Percentiles rank a stretch among this genome's conserved stretches.
Conservation (phyloP, 2,888 invertebrate species). For the Prosopocoilus inquinatus region DNA sequence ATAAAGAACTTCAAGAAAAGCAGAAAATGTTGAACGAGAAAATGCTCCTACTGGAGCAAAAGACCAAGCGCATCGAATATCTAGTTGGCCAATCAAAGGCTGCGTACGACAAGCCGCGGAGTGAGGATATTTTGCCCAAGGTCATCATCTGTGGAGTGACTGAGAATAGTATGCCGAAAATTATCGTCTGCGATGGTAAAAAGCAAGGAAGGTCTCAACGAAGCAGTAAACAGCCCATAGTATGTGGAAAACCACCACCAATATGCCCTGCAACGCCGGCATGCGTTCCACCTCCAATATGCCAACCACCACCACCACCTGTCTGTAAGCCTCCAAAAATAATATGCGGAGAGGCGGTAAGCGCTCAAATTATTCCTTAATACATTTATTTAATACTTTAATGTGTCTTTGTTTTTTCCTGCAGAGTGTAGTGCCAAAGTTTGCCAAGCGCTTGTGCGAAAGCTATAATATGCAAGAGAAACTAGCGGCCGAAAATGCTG, state of each 20-base stretch:
- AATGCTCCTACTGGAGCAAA: conserved; percentile 61
- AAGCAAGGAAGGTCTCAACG: conserved; percentile 26
- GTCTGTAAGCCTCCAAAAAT: neutral
- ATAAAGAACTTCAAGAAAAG: conserved; percentile 53
- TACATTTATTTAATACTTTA: too few species aligned
- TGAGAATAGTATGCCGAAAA: conserved; percentile 55
- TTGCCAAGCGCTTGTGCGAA: conserved; percentile 60
- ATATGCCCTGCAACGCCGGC: too few species aligned
- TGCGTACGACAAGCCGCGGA: conserved; percentile 22
- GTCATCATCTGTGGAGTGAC: conserved; percentile 56
- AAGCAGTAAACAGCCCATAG: neutral
- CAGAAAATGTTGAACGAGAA: conserved; percentile 60
- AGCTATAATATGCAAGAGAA: conserved; percentile 68
- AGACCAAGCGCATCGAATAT: conserved; percentile 59
- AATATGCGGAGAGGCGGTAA: too few species aligned
- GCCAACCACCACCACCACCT: neutral
- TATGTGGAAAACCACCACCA: too few species aligned
- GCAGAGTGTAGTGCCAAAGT: conserved; percentile 38
- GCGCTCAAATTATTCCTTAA: too few species aligned
- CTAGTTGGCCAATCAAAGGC: conserved; percentile 51
- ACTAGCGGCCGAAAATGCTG: conserved; percentile 65
- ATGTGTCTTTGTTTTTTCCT: conserved; percentile 18
- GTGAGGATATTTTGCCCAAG: conserved; percentile 51
- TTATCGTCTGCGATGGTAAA: conserved; percentile 54
- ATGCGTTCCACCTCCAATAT: too few species aligned